A percentile compares a stretch with the other conserved stretches of the same genome.
phyloP scores from a whole-genome alignment of 1,140 invertebrate species.

The Heterodera schachtii region DNA sequence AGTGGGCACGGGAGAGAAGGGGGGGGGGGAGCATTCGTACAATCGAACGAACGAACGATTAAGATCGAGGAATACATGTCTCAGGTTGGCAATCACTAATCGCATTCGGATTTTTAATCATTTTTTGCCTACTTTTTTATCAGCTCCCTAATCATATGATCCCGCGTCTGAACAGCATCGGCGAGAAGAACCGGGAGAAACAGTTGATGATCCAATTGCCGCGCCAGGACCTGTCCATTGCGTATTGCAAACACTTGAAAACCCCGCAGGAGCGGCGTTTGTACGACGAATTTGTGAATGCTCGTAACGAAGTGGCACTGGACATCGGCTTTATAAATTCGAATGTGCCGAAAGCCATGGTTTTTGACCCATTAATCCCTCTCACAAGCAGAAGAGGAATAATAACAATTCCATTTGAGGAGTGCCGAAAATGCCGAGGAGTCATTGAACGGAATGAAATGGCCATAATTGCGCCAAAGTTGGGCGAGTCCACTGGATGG shows the following conservation, averaged over 20 bases:
- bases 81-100: neutral
- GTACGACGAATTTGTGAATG: slow-evolving; percentile 79
- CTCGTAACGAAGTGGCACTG: slow-evolving; percentile 87
- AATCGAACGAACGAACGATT: slow-evolving; percentile 12
- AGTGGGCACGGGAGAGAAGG: slow-evolving; percentile 29
- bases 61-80: slow-evolving; percentile 76
- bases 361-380: slow-evolving; percentile 22
- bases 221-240: slow-evolving; percentile 82
- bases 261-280: slow-evolving; percentile 61
- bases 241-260: slow-evolving; percentile 83
- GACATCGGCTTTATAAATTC: slow-evolving; percentile 80
- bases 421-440: slow-evolving; percentile 74
- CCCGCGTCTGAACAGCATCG: slow-evolving; percentile 76
- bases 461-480: slow-evolving; percentile 76
- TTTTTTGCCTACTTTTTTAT: neutral
- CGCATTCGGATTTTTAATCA: neutral
- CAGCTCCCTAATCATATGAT: slow-evolving; percentile 77
- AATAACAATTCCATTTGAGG: slow-evolving; percentile 64
- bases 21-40: neutral
- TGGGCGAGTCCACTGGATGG: slow-evolving; percentile 74
- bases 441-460: slow-evolving; percentile 73
- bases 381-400: no score
- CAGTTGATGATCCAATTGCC: slow-evolving; percentile 86
- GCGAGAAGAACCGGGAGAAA: slow-evolving; percentile 78
- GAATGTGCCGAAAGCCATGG: slow-evolving; percentile 57